Evolutionary conservation across 2,888 invertebrate species (phyloP), one percentile per base, ranked within the genome.

Genomic region (Entomobrya proxima): DNA sequence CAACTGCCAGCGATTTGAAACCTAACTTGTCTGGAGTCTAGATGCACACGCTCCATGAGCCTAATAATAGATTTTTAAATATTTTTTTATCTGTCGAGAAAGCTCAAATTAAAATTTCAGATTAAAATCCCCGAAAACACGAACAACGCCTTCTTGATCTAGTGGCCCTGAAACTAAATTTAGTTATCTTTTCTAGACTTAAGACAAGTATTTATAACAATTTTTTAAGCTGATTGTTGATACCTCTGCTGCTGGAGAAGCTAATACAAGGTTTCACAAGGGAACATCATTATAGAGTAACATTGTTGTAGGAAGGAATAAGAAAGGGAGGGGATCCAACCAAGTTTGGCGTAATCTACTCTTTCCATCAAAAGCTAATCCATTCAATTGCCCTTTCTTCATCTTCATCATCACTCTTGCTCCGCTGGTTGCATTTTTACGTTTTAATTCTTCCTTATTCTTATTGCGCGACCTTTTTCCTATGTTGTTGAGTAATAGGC

Each of bases 281-380:
- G 6, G 21, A 64, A 5, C 67, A 32, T 74, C 40, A 72, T 44
- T 37, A 83, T 76, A 64, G 40, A 27, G 52, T 37, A 75, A 67
- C 75, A 64, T 44, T 15, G n/a, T n/a, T n/a, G 55, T 61, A 47
- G 67, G 37, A 35, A 50, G 37, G 50, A 72, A 52, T 32, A 74
- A 69, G 44, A 32, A 67, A 76, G 67, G 75, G 82, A 83, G 75
- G 64, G 67, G 76, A 75, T 67, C 82, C 75, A 67, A 47, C 82
- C 82, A 76, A 83, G 82, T 83, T 76, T 76, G 82, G 82, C 75
- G 32, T 83, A 82, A 83, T 83, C 82, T 83, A 67, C 82, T 76
- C 82, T 67, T 67, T 52, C 76, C 67, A 83, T 83, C 82, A 76
- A 83, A 74, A 83, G 30, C 50, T 76, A 76, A 67, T 83, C 82